Percentiles rank a stretch among this genome's conserved stretches.
These are phyloP conservation scores for Portunus trituberculatus DNA, from an alignment of 1,140 invertebrate genomes.

Conservation along the genomic window DNA sequence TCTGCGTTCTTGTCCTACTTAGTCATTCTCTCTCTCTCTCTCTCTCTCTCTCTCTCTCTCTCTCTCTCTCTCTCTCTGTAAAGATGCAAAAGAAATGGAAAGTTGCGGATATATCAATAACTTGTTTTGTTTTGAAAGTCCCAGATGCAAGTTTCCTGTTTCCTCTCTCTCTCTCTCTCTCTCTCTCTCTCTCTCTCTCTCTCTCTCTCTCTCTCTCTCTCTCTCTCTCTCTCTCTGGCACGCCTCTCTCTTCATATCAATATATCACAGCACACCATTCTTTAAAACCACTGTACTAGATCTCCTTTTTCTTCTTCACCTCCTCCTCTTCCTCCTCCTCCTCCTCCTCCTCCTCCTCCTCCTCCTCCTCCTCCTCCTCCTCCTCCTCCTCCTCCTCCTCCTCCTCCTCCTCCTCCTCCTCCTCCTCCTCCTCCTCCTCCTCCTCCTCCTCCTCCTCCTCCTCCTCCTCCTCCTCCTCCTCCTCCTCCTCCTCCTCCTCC, in stretches of 20 bases:
- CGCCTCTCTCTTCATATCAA: background rate
- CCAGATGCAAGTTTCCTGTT: no score
- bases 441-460: background rate
- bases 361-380: background rate
- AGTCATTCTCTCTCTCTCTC: no score
- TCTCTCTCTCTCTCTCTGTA: no score
- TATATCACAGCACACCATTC: background rate
- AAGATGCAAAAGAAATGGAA: no score
- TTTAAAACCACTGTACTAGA: background rate
- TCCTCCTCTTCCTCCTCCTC: background rate
- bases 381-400: no score
- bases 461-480: background rate
- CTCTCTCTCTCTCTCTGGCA: background rate
- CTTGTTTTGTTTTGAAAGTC: no score
- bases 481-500: background rate
- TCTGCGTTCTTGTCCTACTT: no score
- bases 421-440: no score
- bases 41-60: no score
- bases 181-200: slow-evolving; percentile 8
- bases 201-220: slow-evolving; percentile 11
- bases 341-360: background rate
- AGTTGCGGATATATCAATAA: no score
- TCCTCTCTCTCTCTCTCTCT: slow-evolving; percentile 17
- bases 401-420: no score
- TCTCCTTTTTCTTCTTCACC: background rate